These are phyloP conservation scores for Trissoscelio sp. DNA, from an alignment of 2,888 invertebrate genomes.

Conservation along the genomic window DNA sequence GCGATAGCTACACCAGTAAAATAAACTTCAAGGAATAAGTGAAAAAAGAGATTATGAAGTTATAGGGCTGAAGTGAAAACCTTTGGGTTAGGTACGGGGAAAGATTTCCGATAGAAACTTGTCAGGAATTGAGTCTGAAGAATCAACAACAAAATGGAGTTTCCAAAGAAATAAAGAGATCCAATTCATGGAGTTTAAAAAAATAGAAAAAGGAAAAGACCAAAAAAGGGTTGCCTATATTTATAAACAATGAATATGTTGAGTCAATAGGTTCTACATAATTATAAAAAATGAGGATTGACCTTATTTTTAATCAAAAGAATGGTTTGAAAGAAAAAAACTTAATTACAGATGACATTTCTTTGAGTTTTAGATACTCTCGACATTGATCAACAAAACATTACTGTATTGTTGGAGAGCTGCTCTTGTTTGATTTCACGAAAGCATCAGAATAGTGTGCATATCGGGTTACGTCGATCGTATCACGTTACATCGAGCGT, in stretches of 20 bases:
- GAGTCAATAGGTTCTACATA: too few relatives aligned
- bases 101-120: conserved; percentile 56
- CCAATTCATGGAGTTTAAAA: background rate
- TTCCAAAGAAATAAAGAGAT: background rate
- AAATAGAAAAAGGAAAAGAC: background rate
- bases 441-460: background rate
- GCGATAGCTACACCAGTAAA: conserved; percentile 32
- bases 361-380: background rate
- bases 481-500: conserved; percentile 23
- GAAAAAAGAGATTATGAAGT: conserved; percentile 56
- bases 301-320: too few relatives aligned
- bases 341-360: background rate
- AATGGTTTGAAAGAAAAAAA: background rate
- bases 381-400: conserved; percentile 28
- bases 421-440: conserved; percentile 35
- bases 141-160: conserved; percentile 26
- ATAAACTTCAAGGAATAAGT: conserved; percentile 38
- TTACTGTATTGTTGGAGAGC: too few relatives aligned
- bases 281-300: too few relatives aligned
- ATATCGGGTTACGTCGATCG: conserved; percentile 20
- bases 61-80: conserved; percentile 44
- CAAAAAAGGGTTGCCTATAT: background rate
- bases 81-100: conserved; percentile 29
- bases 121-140: conserved; percentile 32
- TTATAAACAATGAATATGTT: background rate